Base-by-base conservation (phyloP, 1,140 invertebrate genomes). In the Platyura marginata region DNA sequence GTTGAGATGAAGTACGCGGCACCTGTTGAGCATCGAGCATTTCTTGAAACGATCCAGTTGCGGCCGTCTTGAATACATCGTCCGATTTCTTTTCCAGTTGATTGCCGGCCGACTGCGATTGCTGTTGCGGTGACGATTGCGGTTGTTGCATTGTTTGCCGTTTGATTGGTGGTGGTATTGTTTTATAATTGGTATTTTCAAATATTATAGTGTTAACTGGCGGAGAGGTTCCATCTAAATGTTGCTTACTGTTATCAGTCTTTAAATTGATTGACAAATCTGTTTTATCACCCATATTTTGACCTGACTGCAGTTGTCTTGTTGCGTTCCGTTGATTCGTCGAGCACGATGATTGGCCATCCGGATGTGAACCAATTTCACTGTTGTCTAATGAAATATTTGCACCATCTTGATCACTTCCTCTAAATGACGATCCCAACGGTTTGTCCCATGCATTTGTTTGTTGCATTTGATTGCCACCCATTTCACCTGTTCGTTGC, bases 141-240 rank as follows among this genome's bases (percentile, higher is more conserved):
- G 9, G 11, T 21, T 19, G 22, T 21, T 15, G 15, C 4, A 33
- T 2, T 10, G 35, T 20, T 21, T 42, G 44, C 4, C 44, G 40
- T 60, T 45, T 67, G 62, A 1, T 58, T 57, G 54, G 69, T 58
- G 67, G 74, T 51, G 54, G 72, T 53, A 60, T 59, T 43, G 75
- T 72, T 62, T 84, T 82, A 53, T 83, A 89, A 56, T 90, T 90
- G 0, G 85, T 90, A 59, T 91, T 91, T 56, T 91, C 88, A 56
- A 91, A 91, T 44, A 91, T 88, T 25, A 91, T 79, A 0, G 86
- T 91, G 54, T 87, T 80, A 13, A 89, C 82, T 1, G 84, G 81
- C 1, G 81, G 72, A 4, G 77, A 79, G 0, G 76, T 69, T 5
- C 77, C 77, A 56, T 85, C 80, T n/a, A 75, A 54, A 18, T 75